Percentiles rank a stretch among this genome's conserved stretches.
Conservation (phyloP, 2,797 vertebrate species). For the Distichodus sexfasciatus region DNA sequence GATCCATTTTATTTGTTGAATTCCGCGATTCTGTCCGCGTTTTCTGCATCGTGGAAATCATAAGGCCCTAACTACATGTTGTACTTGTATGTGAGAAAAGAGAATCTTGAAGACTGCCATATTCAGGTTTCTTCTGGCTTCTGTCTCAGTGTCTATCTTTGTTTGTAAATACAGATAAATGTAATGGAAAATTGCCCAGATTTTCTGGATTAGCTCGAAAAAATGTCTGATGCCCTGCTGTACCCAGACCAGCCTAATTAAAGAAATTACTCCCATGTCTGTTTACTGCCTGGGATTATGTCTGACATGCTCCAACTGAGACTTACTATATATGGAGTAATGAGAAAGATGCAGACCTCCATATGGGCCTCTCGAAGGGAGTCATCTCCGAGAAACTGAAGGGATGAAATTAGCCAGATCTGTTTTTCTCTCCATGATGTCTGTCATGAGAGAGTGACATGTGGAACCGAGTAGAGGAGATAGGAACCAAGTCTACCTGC, state of each 20-base stretch:
- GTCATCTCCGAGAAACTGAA: background rate
- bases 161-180: background rate
- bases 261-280: constrained; percentile 46
- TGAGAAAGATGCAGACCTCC: constrained; percentile 29
- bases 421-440: background rate
- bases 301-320: constrained; percentile 27
- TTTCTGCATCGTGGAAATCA: no score
- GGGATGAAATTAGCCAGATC: constrained; percentile 19
- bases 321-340: constrained; percentile 26
- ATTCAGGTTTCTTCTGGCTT: no score
- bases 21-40: no score
- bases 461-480: background rate
- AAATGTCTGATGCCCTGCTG: background rate
- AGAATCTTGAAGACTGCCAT: no score
- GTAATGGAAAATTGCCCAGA: background rate
- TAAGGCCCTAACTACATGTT: no score
- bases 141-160: background rate
- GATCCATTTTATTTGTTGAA: no score
- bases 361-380: constrained; percentile 31
- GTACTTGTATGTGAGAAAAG: no score
- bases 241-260: constrained; percentile 33
- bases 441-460: constrained; percentile 12
- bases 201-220: background rate
- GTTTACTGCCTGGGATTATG: constrained; percentile 29
- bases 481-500: constrained; percentile 11